A percentile compares a stretch with the other conserved stretches of the same genome.
Conservation (phyloP, 2,797 vertebrate genomes). For the Acanthurus leucopareius region DNA sequence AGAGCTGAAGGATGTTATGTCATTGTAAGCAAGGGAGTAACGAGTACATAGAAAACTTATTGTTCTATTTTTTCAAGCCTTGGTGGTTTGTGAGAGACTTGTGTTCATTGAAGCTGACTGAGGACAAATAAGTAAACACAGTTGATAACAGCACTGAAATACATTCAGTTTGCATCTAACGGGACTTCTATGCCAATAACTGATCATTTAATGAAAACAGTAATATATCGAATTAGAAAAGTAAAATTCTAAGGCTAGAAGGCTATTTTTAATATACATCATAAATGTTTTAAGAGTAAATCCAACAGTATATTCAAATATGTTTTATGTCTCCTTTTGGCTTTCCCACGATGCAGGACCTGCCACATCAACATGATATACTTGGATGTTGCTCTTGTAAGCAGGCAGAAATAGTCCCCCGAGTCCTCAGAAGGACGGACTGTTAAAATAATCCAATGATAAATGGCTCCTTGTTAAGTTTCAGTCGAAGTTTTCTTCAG, state of each 20-base stretch:
- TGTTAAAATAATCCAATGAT: slow-evolving; percentile 16
- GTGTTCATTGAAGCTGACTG: not conserved
- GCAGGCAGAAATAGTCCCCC: not conserved
- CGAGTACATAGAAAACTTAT: not conserved
- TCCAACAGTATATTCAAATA: too few relatives aligned
- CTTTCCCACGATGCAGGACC: not conserved
- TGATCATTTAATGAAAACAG: too few relatives aligned
- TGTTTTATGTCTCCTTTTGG: too few relatives aligned
- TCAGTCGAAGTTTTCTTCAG: not conserved
- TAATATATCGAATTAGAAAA: too few relatives aligned
- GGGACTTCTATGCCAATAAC: not conserved
- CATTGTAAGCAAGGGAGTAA: not conserved
- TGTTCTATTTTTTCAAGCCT: not conserved
- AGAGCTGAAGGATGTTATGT: not conserved
- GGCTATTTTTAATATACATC: too few relatives aligned
- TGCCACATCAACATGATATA: slow-evolving; percentile 5
- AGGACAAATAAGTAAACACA: slow-evolving; percentile 6
- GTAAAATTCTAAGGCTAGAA: too few relatives aligned
- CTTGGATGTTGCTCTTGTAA: not conserved
- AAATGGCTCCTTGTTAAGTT: slow-evolving; percentile 30
- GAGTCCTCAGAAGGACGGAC: slow-evolving; percentile 22
- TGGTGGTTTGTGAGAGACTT: slow-evolving; percentile 5
- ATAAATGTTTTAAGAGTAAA: too few relatives aligned
- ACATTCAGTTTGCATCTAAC: slow-evolving; percentile 21
- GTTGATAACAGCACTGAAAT: slow-evolving; percentile 8